Conservation (phyloP, 2,888 invertebrate genomes). For the Drosophila pseudotalamancana region DNA sequence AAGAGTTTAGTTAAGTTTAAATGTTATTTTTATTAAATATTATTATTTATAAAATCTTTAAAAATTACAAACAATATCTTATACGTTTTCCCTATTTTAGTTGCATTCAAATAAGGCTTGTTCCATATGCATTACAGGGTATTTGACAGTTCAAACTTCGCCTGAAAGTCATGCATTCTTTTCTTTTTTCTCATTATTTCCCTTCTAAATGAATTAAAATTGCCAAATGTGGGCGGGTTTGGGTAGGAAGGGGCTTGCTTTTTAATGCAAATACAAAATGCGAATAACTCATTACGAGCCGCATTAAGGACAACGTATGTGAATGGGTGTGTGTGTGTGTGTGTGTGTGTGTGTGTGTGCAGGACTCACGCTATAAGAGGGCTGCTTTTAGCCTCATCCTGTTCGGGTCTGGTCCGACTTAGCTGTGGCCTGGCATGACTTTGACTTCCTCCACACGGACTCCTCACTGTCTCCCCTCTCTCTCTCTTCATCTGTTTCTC, state of each 20-base stretch:
- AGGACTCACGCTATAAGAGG: conserved; percentile 65
- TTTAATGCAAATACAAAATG: conserved; percentile 75
- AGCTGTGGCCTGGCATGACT: conserved; percentile 54
- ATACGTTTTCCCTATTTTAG: too few species aligned
- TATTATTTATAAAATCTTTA: too few species aligned
- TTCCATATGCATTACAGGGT: conserved; percentile 16
- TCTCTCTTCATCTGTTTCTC: background rate
- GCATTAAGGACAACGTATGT: conserved; percentile 70
- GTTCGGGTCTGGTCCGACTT: conserved; percentile 19
- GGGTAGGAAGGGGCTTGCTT: conserved; percentile 51
- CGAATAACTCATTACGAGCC: conserved; percentile 80
- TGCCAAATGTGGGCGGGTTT: conserved; percentile 64
- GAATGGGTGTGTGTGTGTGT: conserved; percentile 26
- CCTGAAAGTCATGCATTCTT: background rate
- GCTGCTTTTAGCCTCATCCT: conserved; percentile 60
- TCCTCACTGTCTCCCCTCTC: conserved; percentile 14
- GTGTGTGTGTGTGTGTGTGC: conserved; percentile 33
- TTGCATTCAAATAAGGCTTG: too few species aligned
- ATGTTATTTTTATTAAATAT: too few species aligned
- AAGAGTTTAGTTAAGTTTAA: too few species aligned
- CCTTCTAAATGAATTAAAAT: conserved; percentile 76
- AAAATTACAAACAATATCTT: too few species aligned
- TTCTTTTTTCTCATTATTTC: conserved; percentile 62
- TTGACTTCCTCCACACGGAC: conserved; percentile 65
- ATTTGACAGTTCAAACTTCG: conserved; percentile 1